Percentiles rank a stretch among this genome's conserved stretches.
Conservation (phyloP, 1,140 invertebrate species). For the Sycophaga agraensis region DNA sequence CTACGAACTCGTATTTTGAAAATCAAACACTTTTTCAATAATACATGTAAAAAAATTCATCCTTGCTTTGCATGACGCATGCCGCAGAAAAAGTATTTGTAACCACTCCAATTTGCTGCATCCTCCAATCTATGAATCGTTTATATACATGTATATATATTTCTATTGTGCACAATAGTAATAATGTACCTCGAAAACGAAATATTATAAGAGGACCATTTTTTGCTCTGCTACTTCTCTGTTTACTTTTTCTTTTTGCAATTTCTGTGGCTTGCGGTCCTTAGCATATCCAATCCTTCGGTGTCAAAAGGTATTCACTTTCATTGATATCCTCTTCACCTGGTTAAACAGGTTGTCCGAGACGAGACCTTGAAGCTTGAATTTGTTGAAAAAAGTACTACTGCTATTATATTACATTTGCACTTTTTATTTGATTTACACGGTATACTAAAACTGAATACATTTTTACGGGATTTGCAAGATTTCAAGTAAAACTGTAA, state of each 20-base stretch:
- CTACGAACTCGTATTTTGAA: too few relatives aligned
- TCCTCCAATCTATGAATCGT: too few relatives aligned
- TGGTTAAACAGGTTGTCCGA: constrained; percentile 14
- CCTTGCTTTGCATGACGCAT: constrained; percentile 24
- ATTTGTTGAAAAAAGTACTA: constrained; percentile 3
- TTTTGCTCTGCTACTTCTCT: background rate
- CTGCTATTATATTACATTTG: background rate
- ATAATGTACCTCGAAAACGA: too few relatives aligned
- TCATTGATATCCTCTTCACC: constrained; percentile 10
- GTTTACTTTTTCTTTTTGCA: background rate
- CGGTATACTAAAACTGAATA: too few relatives aligned
- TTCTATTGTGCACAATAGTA: too few relatives aligned
- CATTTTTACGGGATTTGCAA: too few relatives aligned
- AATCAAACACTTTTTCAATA: background rate
- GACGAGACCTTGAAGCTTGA: constrained; percentile 27
- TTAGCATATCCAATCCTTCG: background rate
- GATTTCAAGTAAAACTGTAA: too few relatives aligned
- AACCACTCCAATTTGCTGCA: too few relatives aligned
- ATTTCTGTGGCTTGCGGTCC: constrained; percentile 21
- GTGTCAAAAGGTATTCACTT: constrained; percentile 20
- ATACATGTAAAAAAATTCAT: background rate
- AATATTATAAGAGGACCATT: too few relatives aligned
- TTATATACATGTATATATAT: too few relatives aligned
- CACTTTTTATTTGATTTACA: background rate
- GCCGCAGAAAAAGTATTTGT: constrained; percentile 5